Base-by-base conservation (phyloP, 2,888 invertebrate genomes). In the Julus scanicus region DNA sequence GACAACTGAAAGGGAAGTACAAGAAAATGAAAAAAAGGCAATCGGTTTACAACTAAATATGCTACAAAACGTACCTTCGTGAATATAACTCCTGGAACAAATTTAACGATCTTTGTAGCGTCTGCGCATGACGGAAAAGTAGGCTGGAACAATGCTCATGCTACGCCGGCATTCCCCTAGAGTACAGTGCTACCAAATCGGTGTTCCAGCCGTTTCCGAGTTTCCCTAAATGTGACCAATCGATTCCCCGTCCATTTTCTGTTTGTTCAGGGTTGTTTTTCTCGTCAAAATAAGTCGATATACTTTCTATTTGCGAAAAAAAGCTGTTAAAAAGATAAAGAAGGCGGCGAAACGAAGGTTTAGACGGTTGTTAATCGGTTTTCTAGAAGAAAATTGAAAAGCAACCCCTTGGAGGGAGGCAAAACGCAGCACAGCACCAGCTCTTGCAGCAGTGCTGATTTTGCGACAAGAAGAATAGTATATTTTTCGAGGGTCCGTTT, bases 371-470 rank as follows among this genome's bases (percentile, higher is more conserved):
- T 15, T 6, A n/a, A n/a, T 63, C 63, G n/a, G 63, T 6, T 63
- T 63, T 63, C 2, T 63, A 1, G n/a, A 63, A 63, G 5, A 17
- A 44, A n/a, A n/a, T 63, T 2, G 8, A 86, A 48, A 86, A 86
- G 49, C 86, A 86, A 40, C 86, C 86, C 86, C 86, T 29, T 48
- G 40, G 20, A 44, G 15, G 49, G 13, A 15, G 49, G 29, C 44
- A 17, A 44, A 5, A 44, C 17, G 86, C 86, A 48, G 44, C 49
- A 29, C 86, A 86, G 86, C 86, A 48, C 17, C 53, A 15, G 53
- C 53, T 53, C 44, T 53, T 13, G 53, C 53, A 63, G 6, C 63
- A 63, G 17, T 63, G 63, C n/a, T n/a, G 63, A 63, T 63, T 63
- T 63, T 63, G 63, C 63, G 63, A 63, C 63, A 63, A n/a, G 44